Evolutionary conservation across 2,113 vertebrate species (phyloP), one percentile per base, ranked within the genome.

Genomic region (Cottus gobio): DNA sequence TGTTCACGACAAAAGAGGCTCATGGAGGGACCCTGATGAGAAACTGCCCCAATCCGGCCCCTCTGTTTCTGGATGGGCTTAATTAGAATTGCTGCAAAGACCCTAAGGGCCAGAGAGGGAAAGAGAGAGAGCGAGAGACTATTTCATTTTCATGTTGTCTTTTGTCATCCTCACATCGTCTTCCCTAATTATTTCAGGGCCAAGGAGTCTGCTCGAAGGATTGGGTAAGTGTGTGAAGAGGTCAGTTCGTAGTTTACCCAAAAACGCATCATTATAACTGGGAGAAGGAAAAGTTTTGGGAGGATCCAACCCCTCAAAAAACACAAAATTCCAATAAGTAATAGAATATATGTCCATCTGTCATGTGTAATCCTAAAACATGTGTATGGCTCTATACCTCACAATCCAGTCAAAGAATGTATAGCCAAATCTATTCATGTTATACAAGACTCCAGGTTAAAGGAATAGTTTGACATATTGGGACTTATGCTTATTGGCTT

Each of bases 11-110:
- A 94, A 93, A 92, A 86, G 88, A 86, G 75, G 57, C 87, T 90
- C 88, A 83, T 90, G 88, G 88, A 92, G 86, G 87, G 88, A 91
- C 90, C 84, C 85, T 87, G 90, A 93, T 93, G 93, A 93, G 90
- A 92, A 92, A 90, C 83, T 80, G 87, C 77, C 87, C 84, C 90
- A 87, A 92, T 93, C 90, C 85, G 79, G 87, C 79, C 71, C 74
- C 83, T 93, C 85, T 85, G 83, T 94, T 91, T 94, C 88, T 93
- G 81, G 85, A 94, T 89, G 90, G 91, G 66, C 90, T 93, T 94
- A 94, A 93, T 95, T 94, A 93, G 91, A 94, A 92, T 89, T 82
- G 77, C 86, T 91, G 89, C 79, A 86, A 88, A 90, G 86, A 87
- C 90, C 91, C 90, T 48, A 58, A 80, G 87, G 91, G 84, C 81